These are phyloP conservation scores for Gandaritis pyraliata DNA, from an alignment of 2,888 invertebrate species.

Conservation along the genomic window DNA sequence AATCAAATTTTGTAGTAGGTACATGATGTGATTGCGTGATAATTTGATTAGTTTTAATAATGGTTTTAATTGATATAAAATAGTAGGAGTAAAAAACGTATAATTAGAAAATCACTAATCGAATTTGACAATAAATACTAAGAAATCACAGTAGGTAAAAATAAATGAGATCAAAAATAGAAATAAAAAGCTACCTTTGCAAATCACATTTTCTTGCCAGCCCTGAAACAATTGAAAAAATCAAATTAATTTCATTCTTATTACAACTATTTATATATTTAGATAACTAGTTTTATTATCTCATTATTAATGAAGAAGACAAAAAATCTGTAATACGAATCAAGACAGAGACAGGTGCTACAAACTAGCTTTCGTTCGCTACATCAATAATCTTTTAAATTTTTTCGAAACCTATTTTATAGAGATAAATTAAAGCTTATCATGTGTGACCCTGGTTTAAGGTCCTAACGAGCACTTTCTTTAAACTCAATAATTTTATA, in stretches of 20 bases:
- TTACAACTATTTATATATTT: too few species aligned
- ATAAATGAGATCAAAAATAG: constrained; percentile 8
- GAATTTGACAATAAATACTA: constrained; percentile 7
- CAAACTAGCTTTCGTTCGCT: too few species aligned
- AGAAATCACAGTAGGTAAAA: background rate
- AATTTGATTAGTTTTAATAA: constrained; percentile 1
- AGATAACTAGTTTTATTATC: too few species aligned
- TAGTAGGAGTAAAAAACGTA: background rate
- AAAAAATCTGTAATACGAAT: too few species aligned
- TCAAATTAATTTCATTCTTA: background rate
- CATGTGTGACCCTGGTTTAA: too few species aligned
- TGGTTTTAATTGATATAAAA: constrained; percentile 11
- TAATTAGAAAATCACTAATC: background rate
- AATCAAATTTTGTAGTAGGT: constrained; percentile 3
- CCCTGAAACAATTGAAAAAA: constrained; percentile 53
- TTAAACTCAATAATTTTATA: too few species aligned
- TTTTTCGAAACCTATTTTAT: too few species aligned
- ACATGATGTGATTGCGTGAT: constrained; percentile 21
- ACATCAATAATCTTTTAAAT: too few species aligned
- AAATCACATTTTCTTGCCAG: constrained; percentile 62
- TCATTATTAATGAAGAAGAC: too few species aligned
- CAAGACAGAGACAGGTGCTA: too few species aligned
- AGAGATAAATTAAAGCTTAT: too few species aligned
- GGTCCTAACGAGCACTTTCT: too few species aligned
- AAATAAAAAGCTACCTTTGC: constrained; percentile 14